These are phyloP conservation scores for Piscicola geometra DNA, from an alignment of 2,888 invertebrate genomes.

Conservation along the genomic window DNA sequence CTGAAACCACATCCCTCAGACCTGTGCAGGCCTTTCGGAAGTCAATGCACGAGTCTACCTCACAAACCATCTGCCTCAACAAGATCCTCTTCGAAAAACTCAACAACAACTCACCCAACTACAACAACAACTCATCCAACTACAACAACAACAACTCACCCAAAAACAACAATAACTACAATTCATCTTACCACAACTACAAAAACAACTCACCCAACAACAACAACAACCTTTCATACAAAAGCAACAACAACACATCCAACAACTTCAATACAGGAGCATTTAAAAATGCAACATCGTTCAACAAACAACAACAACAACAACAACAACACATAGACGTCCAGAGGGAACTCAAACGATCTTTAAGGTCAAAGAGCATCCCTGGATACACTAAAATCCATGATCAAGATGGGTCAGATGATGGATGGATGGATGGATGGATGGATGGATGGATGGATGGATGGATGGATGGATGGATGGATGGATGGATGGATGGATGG, in stretches of 20 bases:
- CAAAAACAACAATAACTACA: not conserved
- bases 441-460: no score
- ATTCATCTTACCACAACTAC: not conserved
- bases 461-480: no score
- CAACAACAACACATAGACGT: conserved; percentile 17
- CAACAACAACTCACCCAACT: not conserved
- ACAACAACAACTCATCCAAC: not conserved
- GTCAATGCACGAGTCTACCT: not conserved
- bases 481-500: no score
- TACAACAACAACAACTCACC: not conserved
- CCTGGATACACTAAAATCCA: no score
- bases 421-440: no score
- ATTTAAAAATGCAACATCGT: no score
- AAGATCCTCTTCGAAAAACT: not conserved
- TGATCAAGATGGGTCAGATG: no score
- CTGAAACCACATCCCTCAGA: no score
- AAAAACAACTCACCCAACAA: not conserved
- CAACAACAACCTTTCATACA: not conserved
- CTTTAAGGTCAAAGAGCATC: no score
- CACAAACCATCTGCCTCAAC: not conserved
- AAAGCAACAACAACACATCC: not conserved
- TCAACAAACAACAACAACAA: conserved; percentile 4
- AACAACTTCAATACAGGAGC: not conserved
- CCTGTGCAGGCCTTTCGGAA: not conserved
- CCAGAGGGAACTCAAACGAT: conserved; percentile 13